Evolutionary conservation across 1,140 invertebrate species (phyloP).

Genomic region (Rhagoletis zephyria): DNA sequence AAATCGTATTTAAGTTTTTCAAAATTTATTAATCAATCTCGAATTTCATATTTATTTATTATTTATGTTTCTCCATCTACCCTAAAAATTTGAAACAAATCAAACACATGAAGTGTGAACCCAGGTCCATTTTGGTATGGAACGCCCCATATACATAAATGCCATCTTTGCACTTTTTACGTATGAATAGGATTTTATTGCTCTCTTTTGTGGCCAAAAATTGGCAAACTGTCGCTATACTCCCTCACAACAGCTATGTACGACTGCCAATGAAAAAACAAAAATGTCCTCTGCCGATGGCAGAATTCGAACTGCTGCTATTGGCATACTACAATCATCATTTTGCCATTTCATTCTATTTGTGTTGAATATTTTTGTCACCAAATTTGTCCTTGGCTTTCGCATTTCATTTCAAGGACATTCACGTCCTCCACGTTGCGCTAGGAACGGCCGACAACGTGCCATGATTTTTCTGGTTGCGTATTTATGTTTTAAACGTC

Average conservation of each 20-base stretch:
- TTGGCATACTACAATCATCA: too few relatives aligned
- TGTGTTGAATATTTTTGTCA: not conserved
- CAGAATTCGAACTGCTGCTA: not conserved
- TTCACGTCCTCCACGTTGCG: not conserved
- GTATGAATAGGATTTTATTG: not conserved
- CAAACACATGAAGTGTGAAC: too few relatives aligned
- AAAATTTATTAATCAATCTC: too few relatives aligned
- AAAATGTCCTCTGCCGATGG: not conserved
- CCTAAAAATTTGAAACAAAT: too few relatives aligned
- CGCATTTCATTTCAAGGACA: slow-evolving; percentile 47
- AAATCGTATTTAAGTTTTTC: too few relatives aligned
- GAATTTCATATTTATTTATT: too few relatives aligned
- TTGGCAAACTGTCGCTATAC: not conserved
- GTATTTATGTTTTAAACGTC: not conserved
- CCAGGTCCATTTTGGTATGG: too few relatives aligned
- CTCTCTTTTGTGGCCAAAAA: not conserved
- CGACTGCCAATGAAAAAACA: not conserved
- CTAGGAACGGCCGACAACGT: not conserved
- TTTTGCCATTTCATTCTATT: not conserved
- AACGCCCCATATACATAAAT: too few relatives aligned
- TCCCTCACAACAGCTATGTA: not conserved
- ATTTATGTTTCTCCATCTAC: too few relatives aligned
- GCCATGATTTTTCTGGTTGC: slow-evolving; percentile 5
- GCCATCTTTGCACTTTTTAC: not conserved
- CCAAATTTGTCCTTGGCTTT: slow-evolving; percentile 42